Evolutionary conservation across 2,888 invertebrate species (phyloP), one percentile per base, ranked within the genome.

Genomic region (Eudemis profundana): DNA sequence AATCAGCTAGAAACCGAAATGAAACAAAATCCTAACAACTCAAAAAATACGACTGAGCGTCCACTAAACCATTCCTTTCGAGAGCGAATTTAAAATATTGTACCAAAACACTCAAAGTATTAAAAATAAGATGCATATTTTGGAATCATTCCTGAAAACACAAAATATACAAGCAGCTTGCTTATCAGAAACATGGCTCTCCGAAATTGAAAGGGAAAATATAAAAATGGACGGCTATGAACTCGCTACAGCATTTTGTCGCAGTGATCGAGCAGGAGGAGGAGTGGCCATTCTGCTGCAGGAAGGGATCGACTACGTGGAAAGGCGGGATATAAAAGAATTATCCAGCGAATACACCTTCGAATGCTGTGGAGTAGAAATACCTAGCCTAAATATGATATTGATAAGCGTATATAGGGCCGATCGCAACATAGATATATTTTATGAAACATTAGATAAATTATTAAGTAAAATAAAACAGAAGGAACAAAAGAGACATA

Each of bases 331-430:
- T n/a, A n/a, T n/a, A n/a, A n/a, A n/a, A n/a, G n/a, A n/a, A n/a
- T 44, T 44, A 19, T 44, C 44, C 15, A 44, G 2, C 17, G 44
- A 44, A 15, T 44, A 19, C 14, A 19, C 12, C 17, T 44, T 44
- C 19, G 44, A 44, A 10, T 44, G 44, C 4, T 44, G 44, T 19
- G 44, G 44, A 44, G 2, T 44, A 44, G 44, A 44, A 44, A 44
- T 44, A 44, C 44, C 44, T 44, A 44, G 8, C 2, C 19, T 44
- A 19, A 15, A 33, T 29, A 17, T 56, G 17, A 27, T 56, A 12
- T n/a, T 56, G 19, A 19, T 56, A 17, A 42, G 44, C 29, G 8
- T 56, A 4, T 56, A 56, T 3, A 56, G 56, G 38, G 7, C 44
- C 0, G 19, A 56, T 19, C 15, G 56, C 4, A 12, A 56, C 5